Evolutionary conservation across 2,888 invertebrate genomes (phyloP).

Genomic region (Empis livida): DNA sequence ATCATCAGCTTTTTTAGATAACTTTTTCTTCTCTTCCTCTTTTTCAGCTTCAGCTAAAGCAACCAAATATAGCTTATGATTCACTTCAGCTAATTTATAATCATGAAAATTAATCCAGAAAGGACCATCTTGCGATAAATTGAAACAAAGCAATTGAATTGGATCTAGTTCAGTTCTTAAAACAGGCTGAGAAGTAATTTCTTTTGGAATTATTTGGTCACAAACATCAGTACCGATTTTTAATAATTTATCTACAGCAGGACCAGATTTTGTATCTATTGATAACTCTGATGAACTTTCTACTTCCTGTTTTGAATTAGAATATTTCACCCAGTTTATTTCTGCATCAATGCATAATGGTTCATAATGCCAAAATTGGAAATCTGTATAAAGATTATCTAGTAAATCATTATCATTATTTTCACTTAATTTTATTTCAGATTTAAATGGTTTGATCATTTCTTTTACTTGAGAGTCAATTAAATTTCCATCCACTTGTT

Average conservation of each 20-base stretch:
- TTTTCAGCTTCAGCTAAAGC: conserved; percentile 34
- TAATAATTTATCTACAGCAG: background rate
- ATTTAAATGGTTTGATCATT: background rate
- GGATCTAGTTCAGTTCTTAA: background rate
- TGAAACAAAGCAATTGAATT: conserved; percentile 11
- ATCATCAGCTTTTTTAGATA: conserved; percentile 20
- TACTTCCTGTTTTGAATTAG: conserved; percentile 38
- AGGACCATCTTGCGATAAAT: conserved; percentile 37
- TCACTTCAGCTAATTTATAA: conserved; percentile 54
- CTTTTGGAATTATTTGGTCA: background rate
- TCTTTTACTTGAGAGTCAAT: too few relatives aligned
- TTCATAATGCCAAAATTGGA: conserved; percentile 47
- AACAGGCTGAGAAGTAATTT: background rate
- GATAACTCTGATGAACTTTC: conserved; percentile 11
- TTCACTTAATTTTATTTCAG: background rate
- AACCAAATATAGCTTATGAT: conserved; percentile 38
- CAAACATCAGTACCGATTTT: background rate
- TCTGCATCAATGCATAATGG: conserved; percentile 53
- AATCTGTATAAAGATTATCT: background rate
- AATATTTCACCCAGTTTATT: conserved; percentile 40
- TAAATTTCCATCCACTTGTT: too few relatives aligned
- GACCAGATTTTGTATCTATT: background rate
- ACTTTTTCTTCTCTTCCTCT: conserved; percentile 11
- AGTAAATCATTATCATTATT: background rate
- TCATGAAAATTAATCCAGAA: conserved; percentile 49